Base-by-base conservation (phyloP, 2,797 vertebrate genomes). In the Pampus argenteus region DNA sequence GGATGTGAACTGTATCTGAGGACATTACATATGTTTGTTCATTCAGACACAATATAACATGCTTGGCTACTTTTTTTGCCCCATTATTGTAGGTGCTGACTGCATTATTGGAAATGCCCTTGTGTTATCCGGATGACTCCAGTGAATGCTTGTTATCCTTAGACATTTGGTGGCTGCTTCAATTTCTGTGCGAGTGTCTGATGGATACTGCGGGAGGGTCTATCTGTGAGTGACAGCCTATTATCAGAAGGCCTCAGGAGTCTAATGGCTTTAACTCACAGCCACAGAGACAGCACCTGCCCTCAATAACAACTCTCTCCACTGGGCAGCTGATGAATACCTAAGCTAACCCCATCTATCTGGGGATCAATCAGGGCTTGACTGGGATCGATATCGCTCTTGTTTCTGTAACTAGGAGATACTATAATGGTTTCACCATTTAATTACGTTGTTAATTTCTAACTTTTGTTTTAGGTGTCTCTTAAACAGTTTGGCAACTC, bases 321-420 rank as follows among this genome's bases (percentile, higher is more conserved):
- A 29, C 79, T 79, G 82, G 86, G 86, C 86, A 82, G 89, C 90
- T 93, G 94, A 95, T 94, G 94, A 93, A 94, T 94, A 92, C 89
- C 81, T 88, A 87, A 91, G 91, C 91, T 83, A 87, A 86, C 85
- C 91, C 87, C 89, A 93, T 94, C 93, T 91, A 94, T 94, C 90
- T 85, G 83, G 81, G 85, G 90, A 93, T 95, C 94, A 94, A 95
- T 95, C 91, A 92, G 82, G 74, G 86, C 77, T 80, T 64, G 88
- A 92, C 91, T 76, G 73, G 69, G 92, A 93, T 95, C 95, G 79
- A 95, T 94, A 92, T 71, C 71, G 81, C 88, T 91, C 93, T 94
- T 93, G 92, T 95, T 94, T 92, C 93, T 91, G 92, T 94, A 93
- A 94, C 86, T 93, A 93, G 92, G 91, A 94, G 91, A 94, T 73